phyloP scores from a whole-genome alignment of 92 coral and sea anemone species.

The Anthopleura xanthogrammica region DNA sequence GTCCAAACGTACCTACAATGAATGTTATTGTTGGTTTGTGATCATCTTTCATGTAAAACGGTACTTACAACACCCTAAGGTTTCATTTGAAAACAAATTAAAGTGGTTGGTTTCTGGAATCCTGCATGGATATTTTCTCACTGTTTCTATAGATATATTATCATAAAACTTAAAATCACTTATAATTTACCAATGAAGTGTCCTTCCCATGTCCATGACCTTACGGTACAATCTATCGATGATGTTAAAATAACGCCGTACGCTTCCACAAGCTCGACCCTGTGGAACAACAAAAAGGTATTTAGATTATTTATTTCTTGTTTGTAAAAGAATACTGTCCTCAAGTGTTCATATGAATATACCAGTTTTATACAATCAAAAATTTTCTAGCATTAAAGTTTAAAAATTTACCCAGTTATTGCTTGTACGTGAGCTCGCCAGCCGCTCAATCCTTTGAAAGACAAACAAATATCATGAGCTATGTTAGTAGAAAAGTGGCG shows the following conservation, averaged over 20 bases:
- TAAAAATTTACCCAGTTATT: constrained; percentile 47
- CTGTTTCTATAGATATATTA: not conserved
- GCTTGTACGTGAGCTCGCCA: constrained; percentile 71
- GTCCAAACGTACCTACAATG: constrained; percentile 89
- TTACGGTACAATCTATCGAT: constrained; percentile 87
- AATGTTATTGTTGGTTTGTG: not conserved
- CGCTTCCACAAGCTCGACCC: constrained; percentile 83
- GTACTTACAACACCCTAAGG: not conserved
- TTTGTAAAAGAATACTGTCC: too few species aligned
- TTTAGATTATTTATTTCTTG: too few species aligned
- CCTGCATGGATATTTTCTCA: not conserved
- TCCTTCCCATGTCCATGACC: constrained; percentile 95
- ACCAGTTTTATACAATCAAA: too few species aligned
- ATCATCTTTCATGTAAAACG: too few species aligned
- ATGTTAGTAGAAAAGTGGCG: not conserved
- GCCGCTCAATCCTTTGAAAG: constrained; percentile 39
- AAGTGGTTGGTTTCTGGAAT: too few species aligned
- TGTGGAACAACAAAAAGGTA: constrained; percentile 23
- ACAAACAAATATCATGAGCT: not conserved
- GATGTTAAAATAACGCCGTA: constrained; percentile 73
- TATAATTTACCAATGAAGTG: constrained; percentile 78
- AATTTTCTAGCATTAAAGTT: too few species aligned
- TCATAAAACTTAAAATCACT: too few species aligned
- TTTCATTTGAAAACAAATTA: not conserved
- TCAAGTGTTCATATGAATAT: too few species aligned